phyloP scores from a whole-genome alignment of 2,888 invertebrate species.

The Drosophila greeni region DNA sequence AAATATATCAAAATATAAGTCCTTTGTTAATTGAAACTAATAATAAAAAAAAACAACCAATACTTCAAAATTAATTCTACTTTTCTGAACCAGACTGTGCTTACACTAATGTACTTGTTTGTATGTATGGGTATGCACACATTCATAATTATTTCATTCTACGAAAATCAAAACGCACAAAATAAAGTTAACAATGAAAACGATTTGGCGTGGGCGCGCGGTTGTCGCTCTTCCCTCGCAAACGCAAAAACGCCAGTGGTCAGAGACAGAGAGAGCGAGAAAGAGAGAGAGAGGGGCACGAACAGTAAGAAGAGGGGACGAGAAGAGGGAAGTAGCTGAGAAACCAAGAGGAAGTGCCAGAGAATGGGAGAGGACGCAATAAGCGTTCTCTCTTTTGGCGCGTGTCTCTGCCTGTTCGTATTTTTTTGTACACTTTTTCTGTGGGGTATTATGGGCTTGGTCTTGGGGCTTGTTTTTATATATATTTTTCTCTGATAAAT shows the following conservation, averaged over 20 bases:
- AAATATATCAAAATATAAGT: too few species aligned
- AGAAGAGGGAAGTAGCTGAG: slow-evolving; percentile 7
- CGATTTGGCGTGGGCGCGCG: slow-evolving; percentile 57
- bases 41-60: background rate
- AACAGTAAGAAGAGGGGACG: slow-evolving; percentile 1
- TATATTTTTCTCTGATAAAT: too few species aligned
- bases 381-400: slow-evolving; percentile 27
- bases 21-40: too few species aligned
- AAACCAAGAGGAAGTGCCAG: slow-evolving; percentile 19
- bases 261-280: background rate
- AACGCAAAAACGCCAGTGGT: slow-evolving; percentile 10
- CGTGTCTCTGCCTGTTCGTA: slow-evolving; percentile 18
- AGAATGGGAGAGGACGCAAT: slow-evolving; percentile 23
- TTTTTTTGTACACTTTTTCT: background rate
- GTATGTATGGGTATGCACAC: background rate
- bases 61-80: background rate
- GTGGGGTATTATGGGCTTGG: background rate
- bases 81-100: background rate
- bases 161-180: slow-evolving; percentile 50
- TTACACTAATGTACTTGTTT: background rate
- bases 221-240: slow-evolving; percentile 18
- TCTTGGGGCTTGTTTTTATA: too few species aligned
- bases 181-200: slow-evolving; percentile 53
- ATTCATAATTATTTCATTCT: slow-evolving; percentile 18
- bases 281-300: background rate